Conservation (phyloP, 2,797 vertebrate species). For the Bryconaethiops microstoma region DNA sequence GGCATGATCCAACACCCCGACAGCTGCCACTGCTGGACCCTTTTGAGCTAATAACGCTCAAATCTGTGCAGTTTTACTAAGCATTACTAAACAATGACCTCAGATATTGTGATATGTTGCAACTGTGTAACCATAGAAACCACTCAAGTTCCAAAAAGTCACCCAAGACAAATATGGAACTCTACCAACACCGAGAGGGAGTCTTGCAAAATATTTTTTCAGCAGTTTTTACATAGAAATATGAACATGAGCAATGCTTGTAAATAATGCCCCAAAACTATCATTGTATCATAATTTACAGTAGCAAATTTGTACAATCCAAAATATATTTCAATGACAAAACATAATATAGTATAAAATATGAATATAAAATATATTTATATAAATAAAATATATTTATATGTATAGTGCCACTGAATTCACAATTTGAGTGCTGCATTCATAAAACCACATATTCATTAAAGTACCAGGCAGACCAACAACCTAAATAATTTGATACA, state of each 20-base stretch:
- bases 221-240: too few species aligned
- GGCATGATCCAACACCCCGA: background rate
- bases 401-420: too few species aligned
- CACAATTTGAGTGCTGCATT: too few species aligned
- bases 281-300: too few species aligned
- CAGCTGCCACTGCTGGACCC: background rate
- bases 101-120: constrained; percentile 9
- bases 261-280: too few species aligned
- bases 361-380: too few species aligned
- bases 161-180: constrained; percentile 2
- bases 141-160: background rate
- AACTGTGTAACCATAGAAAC: constrained; percentile 7
- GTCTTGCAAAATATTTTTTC: background rate
- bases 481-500: background rate
- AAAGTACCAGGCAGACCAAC: background rate
- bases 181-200: background rate
- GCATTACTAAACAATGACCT: background rate
- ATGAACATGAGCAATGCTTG: too few species aligned
- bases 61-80: background rate
- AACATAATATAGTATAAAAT: too few species aligned
- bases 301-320: too few species aligned
- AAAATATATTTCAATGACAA: too few species aligned
- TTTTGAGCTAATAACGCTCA: background rate
- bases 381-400: too few species aligned
- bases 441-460: background rate